Evolutionary conservation across 2,888 invertebrate genomes (phyloP), one percentile per base, ranked within the genome.

Genomic region (Oxyteleia sp.): DNA sequence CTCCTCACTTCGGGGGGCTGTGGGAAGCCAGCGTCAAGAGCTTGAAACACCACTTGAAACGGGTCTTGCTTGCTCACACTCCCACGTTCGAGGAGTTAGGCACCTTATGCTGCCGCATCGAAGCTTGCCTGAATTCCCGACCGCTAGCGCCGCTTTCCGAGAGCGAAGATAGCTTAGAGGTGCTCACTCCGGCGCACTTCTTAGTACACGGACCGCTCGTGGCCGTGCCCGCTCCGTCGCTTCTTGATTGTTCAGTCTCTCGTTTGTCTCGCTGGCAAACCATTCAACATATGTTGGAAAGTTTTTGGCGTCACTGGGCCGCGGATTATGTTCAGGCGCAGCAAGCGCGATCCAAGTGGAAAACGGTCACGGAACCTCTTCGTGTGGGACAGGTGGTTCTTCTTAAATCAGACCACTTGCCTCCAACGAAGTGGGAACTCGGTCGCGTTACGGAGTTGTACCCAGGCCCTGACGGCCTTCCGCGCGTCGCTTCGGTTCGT

Each of bases 401-500:
- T 0, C n/a, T 87, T 0, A 63, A 64, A 35, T 78, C 76, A 0
- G 63, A 71, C 0, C 49, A 68, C 1, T 23, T 72, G 2, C 78
- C 83, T 4, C 79, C 84, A 0, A 8, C 43, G 1, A 59, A 83
- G 32, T 86, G 88, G 87, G 51, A 68, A 5, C 41, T 87, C 1
- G 87, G 80, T 0, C 26, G 85, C 0, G 68, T 86, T 2, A 38
- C 61, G 0, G 49, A 64, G 4, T 8, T 71, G 4, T 83, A 86
- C 29, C 87, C 86, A 7, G 86, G 86, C 26, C 1, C 29, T 2
- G 87, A 87, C 18, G 49, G 45, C 1, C 35, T 59, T n/a, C n/a
- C n/a, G n/a, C n/a, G n/a, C n/a, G n/a, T n/a, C n/a, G n/a, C n/a
- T n/a, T n/a, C n/a, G n/a, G n/a, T n/a, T n/a, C n/a, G n/a, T n/a